Evolutionary conservation across 2,888 invertebrate genomes (phyloP).

Genomic region (Caenorhabditis panamensis): DNA sequence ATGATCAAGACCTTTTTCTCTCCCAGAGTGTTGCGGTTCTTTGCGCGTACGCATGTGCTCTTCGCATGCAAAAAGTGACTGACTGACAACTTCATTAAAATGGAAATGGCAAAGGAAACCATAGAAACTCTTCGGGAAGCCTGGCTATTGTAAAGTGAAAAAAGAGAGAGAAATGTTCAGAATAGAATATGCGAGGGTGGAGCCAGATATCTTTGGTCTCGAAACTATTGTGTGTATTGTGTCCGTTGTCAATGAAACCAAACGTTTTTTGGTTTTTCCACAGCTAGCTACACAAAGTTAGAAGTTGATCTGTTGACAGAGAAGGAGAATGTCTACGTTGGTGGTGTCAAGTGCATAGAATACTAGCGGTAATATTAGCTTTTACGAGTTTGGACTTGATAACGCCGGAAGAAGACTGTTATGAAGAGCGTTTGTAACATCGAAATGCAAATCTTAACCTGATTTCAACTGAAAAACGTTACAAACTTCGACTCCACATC

Average conservation of each 20-base stretch:
- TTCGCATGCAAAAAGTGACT: neutral
- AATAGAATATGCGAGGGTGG: neutral
- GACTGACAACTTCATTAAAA: neutral
- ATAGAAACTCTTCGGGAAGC: neutral
- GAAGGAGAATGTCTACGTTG: no score
- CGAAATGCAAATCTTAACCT: no score
- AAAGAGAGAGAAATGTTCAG: neutral
- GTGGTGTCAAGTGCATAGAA: no score
- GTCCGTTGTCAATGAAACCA: neutral
- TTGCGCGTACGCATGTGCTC: neutral
- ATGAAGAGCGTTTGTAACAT: no score
- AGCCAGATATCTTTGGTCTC: neutral
- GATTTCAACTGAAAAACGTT: no score
- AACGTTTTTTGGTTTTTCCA: neutral
- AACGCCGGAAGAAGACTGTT: no score
- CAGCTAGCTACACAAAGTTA: no score
- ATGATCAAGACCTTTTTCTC: constrained; percentile 13
- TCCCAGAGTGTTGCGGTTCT: constrained; percentile 7
- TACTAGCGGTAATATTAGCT: no score
- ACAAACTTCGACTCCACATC: no score
- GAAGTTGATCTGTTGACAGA: no score
- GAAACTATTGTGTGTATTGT: neutral
- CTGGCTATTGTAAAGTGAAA: neutral
- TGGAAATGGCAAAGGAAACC: neutral
- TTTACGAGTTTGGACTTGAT: no score